Evolutionary conservation across 2,797 vertebrate genomes (phyloP).

Genomic region (Phaenicophaeus curvirostris): DNA sequence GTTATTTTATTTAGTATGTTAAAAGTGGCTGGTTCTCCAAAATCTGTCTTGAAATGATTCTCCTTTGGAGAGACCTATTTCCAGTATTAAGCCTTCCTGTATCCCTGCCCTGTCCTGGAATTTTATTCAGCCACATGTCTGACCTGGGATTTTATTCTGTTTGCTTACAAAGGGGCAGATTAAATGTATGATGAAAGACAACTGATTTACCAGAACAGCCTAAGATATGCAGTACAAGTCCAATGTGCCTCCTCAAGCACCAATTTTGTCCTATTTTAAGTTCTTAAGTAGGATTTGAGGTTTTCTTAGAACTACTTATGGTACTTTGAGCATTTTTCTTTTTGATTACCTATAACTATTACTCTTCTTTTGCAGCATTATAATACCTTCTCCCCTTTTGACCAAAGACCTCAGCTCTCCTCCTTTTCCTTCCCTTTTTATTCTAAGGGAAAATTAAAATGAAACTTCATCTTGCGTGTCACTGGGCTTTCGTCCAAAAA

Average conservation of each 20-base stretch:
- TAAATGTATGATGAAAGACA: background rate
- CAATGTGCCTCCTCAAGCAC: background rate
- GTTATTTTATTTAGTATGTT: slow-evolving; percentile 4
- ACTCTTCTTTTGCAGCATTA: background rate
- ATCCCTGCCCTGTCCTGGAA: background rate
- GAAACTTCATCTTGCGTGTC: background rate
- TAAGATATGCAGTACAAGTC: background rate
- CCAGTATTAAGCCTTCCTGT: background rate
- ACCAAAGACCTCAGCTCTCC: background rate
- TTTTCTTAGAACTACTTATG: slow-evolving; percentile 26
- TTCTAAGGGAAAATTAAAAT: background rate
- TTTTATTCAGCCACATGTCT: background rate
- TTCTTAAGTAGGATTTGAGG: slow-evolving; percentile 17
- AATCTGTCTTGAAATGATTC: background rate
- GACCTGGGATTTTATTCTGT: background rate
- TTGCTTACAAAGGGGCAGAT: background rate
- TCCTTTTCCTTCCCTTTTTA: rapidly evolving
- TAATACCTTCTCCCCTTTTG: background rate
- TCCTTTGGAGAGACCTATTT: background rate
- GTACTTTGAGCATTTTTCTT: background rate
- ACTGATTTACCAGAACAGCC: background rate
- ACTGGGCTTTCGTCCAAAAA: background rate
- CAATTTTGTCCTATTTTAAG: background rate
- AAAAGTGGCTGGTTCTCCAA: background rate
- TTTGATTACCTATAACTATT: background rate